Conservation (phyloP, 2,113 vertebrate genomes). For the Sula dactylatra region DNA sequence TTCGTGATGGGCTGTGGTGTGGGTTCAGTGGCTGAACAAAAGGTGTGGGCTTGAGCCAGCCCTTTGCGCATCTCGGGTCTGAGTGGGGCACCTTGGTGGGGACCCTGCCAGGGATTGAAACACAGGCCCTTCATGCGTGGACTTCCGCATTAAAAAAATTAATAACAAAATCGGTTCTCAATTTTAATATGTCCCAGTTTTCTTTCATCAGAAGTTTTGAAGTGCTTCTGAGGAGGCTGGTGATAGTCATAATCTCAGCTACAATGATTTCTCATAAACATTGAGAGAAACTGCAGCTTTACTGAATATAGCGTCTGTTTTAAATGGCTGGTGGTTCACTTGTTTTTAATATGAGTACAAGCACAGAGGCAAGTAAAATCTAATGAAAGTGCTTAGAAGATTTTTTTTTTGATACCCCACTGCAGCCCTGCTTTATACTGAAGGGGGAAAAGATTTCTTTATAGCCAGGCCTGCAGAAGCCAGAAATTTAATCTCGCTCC, state of each 20-base stretch:
- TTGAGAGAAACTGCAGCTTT: slow-evolving; percentile 24
- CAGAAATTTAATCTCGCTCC: slow-evolving; percentile 78
- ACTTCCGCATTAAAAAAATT: not conserved
- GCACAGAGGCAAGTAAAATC: slow-evolving; percentile 57
- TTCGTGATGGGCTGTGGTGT: not conserved
- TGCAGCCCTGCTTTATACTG: slow-evolving; percentile 3
- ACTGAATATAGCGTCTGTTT: slow-evolving; percentile 41
- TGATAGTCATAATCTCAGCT: slow-evolving; percentile 50
- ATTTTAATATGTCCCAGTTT: not conserved
- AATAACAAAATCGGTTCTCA: not conserved
- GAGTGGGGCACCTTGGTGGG: not conserved
- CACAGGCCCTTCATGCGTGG: not conserved
- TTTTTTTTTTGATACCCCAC: slow-evolving; percentile 60
- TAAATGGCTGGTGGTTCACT: slow-evolving; percentile 48
- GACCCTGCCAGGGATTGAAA: not conserved
- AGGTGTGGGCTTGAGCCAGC: not conserved
- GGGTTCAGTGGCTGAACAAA: not conserved
- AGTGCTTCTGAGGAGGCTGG: slow-evolving; percentile 42
- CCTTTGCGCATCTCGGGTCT: not conserved
- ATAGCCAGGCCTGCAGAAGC: slow-evolving; percentile 61
- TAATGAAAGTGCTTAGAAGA: slow-evolving; percentile 58
- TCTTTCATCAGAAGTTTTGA: slow-evolving; percentile 34
- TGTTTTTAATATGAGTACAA: slow-evolving; percentile 50
- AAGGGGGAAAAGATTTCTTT: slow-evolving; percentile 50
- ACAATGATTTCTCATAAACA: slow-evolving; percentile 25